These are phyloP conservation scores for Odontamblyopus rebecca DNA, from an alignment of 2,797 vertebrate genomes.

Conservation along the genomic window DNA sequence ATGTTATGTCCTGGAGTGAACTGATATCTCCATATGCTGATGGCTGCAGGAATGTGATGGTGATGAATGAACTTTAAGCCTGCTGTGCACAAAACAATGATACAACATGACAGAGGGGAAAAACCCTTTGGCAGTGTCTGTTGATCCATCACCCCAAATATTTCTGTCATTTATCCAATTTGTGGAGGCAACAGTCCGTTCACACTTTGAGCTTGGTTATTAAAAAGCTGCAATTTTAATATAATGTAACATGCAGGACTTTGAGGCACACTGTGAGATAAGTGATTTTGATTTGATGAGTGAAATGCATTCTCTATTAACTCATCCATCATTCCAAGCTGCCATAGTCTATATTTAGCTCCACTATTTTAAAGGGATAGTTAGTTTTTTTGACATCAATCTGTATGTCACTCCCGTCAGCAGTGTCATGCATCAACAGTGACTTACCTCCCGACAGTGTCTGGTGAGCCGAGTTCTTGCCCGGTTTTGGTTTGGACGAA, in stretches of 20 bases:
- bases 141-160: slow-evolving; percentile 3
- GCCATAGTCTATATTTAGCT: not conserved
- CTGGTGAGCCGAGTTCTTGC: no score
- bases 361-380: not conserved
- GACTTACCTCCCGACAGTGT: no score
- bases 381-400: no score
- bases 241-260: not conserved
- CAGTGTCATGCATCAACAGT: no score
- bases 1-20: slow-evolving; percentile 10
- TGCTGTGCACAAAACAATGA: slow-evolving; percentile 20
- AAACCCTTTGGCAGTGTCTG: slow-evolving; percentile 3
- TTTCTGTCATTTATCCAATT: not conserved
- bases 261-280: not conserved
- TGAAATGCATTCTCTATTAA: not conserved
- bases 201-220: not conserved
- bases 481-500: no score
- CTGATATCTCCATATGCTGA: slow-evolving; percentile 1
- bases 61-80: slow-evolving; percentile 23
- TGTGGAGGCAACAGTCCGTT: not conserved
- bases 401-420: no score
- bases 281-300: slow-evolving; percentile 3
- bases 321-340: not conserved
- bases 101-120: slow-evolving; percentile 5
- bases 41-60: slow-evolving; percentile 4
- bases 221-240: not conserved